phyloP scores from a whole-genome alignment of 2,113 vertebrate genomes.

The Atlantisia rogersi region DNA sequence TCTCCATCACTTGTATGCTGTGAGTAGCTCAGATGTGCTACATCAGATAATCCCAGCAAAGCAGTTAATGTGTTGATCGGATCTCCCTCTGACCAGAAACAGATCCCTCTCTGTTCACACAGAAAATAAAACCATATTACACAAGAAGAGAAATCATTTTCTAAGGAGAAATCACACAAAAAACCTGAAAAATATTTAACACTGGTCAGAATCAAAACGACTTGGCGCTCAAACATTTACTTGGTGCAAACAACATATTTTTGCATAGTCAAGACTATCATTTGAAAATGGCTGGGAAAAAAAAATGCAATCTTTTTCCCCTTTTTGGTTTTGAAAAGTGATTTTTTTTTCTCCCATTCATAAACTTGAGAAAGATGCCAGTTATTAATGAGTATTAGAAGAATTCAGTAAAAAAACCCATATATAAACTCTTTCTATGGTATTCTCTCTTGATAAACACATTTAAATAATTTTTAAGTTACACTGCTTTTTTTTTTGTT shows the following conservation, averaged over 20 bases:
- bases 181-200: neutral
- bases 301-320: neutral
- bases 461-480: neutral
- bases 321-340: neutral
- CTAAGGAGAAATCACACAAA: neutral
- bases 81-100: neutral
- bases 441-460: neutral
- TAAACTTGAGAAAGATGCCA: neutral
- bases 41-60: neutral
- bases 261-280: neutral
- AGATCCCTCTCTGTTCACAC: neutral
- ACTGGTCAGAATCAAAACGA: accelerated
- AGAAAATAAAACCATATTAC: neutral
- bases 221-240: neutral
- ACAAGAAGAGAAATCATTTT: neutral
- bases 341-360: neutral
- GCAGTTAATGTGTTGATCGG: neutral
- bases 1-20: neutral
- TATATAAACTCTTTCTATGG: neutral
- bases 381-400: neutral
- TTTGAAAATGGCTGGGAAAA: neutral
- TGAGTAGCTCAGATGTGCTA: neutral
- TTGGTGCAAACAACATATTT: neutral
- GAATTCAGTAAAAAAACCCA: neutral
- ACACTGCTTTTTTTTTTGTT: neutral